Percentiles rank a stretch among this genome's conserved stretches.
Evolutionary conservation across 2,797 vertebrate genomes (phyloP).

Genomic region (Tragopan temminckii): DNA sequence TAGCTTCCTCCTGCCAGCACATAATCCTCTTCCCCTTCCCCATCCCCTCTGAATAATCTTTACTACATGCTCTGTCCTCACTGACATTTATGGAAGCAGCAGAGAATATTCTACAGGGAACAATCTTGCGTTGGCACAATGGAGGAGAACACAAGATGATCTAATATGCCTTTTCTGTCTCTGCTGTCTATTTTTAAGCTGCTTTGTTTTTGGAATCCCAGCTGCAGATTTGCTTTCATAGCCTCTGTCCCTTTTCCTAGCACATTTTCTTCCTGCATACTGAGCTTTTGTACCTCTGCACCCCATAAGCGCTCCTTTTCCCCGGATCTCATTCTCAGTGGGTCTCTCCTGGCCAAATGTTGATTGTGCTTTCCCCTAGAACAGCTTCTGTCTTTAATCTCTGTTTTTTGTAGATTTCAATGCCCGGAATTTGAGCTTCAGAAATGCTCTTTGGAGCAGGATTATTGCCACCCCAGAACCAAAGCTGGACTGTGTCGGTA

Average conservation of each 20-base stretch:
- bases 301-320: neutral
- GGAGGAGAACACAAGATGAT: neutral
- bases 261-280: neutral
- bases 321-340: fast-evolving
- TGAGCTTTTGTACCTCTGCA: neutral
- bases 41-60: neutral
- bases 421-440: neutral
- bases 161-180: conserved; percentile 2
- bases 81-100: conserved; percentile 42
- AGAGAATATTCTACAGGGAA: conserved; percentile 19
- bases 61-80: neutral
- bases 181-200: conserved; percentile 37
- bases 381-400: neutral
- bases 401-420: neutral
- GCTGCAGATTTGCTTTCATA: conserved; percentile 13
- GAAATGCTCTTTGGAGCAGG: neutral
- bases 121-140: neutral
- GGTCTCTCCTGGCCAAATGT: neutral
- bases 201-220: conserved; percentile 45
- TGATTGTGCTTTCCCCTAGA: neutral
- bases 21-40: neutral
- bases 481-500: neutral
- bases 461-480: neutral
- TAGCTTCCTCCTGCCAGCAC: neutral
- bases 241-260: neutral